These are phyloP conservation scores for Pseudorasbora parva DNA, from an alignment of 2,113 vertebrate genomes.

Conservation along the genomic window DNA sequence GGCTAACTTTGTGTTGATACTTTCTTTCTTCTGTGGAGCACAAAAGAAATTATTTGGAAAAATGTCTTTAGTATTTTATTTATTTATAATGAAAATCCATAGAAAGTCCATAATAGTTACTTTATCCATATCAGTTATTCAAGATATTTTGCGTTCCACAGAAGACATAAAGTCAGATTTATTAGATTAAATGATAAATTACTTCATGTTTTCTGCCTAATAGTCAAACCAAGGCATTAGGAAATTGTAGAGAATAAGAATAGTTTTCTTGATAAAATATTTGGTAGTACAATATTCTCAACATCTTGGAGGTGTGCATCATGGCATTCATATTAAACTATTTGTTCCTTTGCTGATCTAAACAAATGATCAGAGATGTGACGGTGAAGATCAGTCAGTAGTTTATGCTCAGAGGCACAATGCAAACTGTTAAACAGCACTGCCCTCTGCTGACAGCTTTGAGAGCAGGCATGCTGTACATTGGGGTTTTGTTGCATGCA, in stretches of 20 bases:
- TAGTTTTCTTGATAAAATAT: no score
- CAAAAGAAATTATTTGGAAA: not conserved
- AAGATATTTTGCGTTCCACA: not conserved
- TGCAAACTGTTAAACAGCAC: not conserved
- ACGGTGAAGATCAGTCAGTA: not conserved
- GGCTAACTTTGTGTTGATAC: no score
- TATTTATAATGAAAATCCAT: not conserved
- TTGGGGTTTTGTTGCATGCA: not conserved
- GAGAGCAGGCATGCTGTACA: not conserved
- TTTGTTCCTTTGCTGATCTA: not conserved
- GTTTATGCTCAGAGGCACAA: not conserved
- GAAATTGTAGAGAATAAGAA: no score
- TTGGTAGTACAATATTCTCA: no score
- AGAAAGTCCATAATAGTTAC: no score
- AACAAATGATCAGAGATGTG: constrained; percentile 17
- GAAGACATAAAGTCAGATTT: not conserved
- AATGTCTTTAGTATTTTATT: not conserved
- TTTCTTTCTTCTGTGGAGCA: not conserved
- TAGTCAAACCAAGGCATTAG: no score
- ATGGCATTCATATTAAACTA: not conserved
- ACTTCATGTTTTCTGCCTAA: no score
- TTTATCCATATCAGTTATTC: no score
- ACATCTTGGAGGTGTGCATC: no score
- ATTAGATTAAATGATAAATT: no score
- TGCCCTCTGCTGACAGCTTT: constrained; percentile 10